Base-by-base conservation (phyloP, 2,113 vertebrate species). In the Polyodon spathula region DNA sequence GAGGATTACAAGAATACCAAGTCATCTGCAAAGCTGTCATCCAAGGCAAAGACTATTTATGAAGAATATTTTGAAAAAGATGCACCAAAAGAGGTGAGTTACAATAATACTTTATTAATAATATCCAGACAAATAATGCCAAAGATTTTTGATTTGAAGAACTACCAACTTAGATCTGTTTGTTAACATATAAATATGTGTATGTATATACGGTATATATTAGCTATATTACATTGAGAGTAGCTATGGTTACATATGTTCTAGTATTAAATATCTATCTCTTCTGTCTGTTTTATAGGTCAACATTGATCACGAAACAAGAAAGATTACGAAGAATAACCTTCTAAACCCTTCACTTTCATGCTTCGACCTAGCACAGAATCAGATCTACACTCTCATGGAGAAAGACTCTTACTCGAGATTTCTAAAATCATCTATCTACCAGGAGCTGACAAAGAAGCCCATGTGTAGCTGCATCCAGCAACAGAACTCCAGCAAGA, bases 1-100 rank as follows among this genome's bases (percentile, higher is more conserved):
- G 93, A 97, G 66, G 94, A 97, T 51, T 97, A 91, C 78, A 93
- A 85, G 75, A 90, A 70, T 73, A 92, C 82, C 41, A 89, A 84
- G 10, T 89, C 84, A 0, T 62, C 79, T 44, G 65, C 83, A 64
- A 93, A 94, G 66, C 81, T 94, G 17, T 71, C 76, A 2, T 73
- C 85, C 55, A 93, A 87, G 82, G 96, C 95, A 62, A 88, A 86
- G 64, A 86, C 78, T 71, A 96, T 99, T 76, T 97, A 91, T 0
- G 84, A 94, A 7, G 92, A 97, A 54, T 99, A 95, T 76, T 91
- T 99, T 40, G 75, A 89, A 73, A 87, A 48, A 0, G 91, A 95
- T 42, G 93, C 93, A 0, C 93, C 93, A 0, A 89, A 87, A 65
- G 95, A 99, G 92, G 96, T 98, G 66, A 87, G 72, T 65, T 58